phyloP scores from a whole-genome alignment of 2,113 vertebrate species.

The Grammomys surdaster region DNA sequence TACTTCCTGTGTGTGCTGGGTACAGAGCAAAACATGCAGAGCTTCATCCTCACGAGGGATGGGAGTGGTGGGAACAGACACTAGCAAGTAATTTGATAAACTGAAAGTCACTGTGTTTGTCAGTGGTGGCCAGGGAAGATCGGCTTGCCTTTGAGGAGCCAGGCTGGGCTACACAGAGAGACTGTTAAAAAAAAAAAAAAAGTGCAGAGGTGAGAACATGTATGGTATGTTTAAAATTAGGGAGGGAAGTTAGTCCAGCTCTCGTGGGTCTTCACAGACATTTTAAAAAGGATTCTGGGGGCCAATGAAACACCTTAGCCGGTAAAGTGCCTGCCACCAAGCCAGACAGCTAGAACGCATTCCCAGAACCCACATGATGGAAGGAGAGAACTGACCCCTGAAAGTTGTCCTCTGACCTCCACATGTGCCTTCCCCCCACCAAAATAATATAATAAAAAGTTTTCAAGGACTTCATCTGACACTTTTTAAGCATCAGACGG shows the following conservation, averaged over 20 bases:
- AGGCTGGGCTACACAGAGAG: not conserved
- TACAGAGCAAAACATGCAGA: not conserved
- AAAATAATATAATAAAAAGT: not conserved
- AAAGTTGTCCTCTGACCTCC: not conserved
- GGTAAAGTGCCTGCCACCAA: not conserved
- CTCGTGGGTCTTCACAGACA: not conserved
- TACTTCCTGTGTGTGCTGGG: not conserved
- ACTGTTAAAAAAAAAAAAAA: not conserved
- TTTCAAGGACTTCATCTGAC: not conserved
- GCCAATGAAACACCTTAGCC: not conserved
- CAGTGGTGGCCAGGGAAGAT: not conserved
- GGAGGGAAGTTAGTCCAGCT: not conserved
- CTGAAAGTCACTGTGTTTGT: not conserved
- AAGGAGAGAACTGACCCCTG: not conserved
- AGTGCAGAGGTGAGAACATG: not conserved
- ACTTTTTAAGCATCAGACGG: slow-evolving; percentile 17
- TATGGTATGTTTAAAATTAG: not conserved
- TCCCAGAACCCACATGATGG: not conserved
- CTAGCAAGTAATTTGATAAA: not conserved
- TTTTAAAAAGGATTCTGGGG: slow-evolving; percentile 18
- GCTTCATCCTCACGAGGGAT: not conserved
- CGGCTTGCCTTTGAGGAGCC: not conserved
- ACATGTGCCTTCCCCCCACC: not conserved
- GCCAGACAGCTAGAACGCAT: not conserved
- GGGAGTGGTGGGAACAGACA: not conserved